These are phyloP conservation scores for Chloropsis hardwickii DNA, from an alignment of 2,113 vertebrate genomes.

Conservation along the genomic window DNA sequence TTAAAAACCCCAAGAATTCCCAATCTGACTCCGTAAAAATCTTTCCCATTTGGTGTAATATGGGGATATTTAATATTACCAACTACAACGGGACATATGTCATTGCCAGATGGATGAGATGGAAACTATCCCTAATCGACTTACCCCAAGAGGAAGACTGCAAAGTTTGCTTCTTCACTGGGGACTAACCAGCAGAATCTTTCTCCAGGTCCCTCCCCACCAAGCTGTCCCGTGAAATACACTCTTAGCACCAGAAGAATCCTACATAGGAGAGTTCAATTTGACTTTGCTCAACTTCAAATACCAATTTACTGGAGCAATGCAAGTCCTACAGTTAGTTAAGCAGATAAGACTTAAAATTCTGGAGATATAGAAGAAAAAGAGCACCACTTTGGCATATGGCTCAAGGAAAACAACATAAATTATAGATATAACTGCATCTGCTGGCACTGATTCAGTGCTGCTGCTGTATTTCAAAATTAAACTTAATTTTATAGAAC, in stretches of 20 bases:
- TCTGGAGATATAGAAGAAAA: not conserved
- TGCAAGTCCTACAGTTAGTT: not conserved
- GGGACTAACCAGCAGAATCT: not conserved
- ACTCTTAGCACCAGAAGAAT: not conserved
- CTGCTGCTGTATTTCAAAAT: not conserved
- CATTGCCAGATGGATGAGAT: not conserved
- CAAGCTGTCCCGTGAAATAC: not conserved
- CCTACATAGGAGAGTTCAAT: not conserved
- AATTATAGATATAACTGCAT: not conserved
- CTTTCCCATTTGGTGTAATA: not conserved
- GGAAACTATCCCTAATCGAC: not conserved
- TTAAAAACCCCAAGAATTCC: not conserved
- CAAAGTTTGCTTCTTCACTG: not conserved
- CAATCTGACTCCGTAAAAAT: not conserved
- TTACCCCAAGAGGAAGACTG: not conserved
- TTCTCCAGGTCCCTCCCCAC: not conserved
- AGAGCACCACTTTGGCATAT: not conserved
- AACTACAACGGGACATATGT: not conserved
- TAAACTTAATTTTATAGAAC: not conserved
- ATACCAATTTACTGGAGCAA: not conserved
- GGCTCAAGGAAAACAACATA: not conserved
- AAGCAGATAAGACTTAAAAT: not conserved
- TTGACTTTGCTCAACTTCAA: not conserved
- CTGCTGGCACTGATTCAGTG: not conserved
- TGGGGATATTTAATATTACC: not conserved